A percentile compares a stretch with the other conserved stretches of the same genome.
Conservation (phyloP, 2,888 invertebrate species). For the Drosophila rubida region DNA sequence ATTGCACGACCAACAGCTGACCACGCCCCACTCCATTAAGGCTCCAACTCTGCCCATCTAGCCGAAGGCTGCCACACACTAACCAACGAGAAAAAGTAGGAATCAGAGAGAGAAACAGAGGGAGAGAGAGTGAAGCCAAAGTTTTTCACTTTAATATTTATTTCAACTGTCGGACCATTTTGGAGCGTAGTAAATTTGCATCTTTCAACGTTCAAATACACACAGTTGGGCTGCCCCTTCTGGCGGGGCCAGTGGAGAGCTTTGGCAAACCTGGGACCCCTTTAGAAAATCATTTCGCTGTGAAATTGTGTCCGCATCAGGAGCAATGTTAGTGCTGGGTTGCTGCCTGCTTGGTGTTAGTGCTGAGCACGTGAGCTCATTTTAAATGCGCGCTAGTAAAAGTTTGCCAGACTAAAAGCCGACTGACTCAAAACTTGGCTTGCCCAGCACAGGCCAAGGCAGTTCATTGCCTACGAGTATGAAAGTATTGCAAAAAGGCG, state of each 20-base stretch:
- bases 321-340: slow-evolving; percentile 9
- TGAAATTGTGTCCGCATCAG: slow-evolving; percentile 73
- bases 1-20: slow-evolving; percentile 30
- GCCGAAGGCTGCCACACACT: slow-evolving; percentile 36
- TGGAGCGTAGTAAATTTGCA: slow-evolving; percentile 75
- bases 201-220: slow-evolving; percentile 73
- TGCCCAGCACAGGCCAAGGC: slow-evolving; percentile 28
- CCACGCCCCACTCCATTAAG: slow-evolving; percentile 48
- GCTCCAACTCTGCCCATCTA: not conserved
- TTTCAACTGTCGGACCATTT: slow-evolving; percentile 72
- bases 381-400: slow-evolving; percentile 68
- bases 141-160: slow-evolving; percentile 79
- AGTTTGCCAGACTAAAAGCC: slow-evolving; percentile 44
- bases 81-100: not conserved
- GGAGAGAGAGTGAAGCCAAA: slow-evolving; percentile 18
- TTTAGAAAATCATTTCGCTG: slow-evolving; percentile 75
- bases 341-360: slow-evolving; percentile 11
- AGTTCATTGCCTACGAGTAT: slow-evolving; percentile 27
- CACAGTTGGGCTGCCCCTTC: slow-evolving; percentile 42
- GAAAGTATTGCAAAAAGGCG: slow-evolving; percentile 7
- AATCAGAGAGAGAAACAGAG: not conserved
- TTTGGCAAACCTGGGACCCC: slow-evolving; percentile 38
- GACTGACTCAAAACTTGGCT: slow-evolving; percentile 9
- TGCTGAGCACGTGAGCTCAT: slow-evolving; percentile 66
- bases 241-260: slow-evolving; percentile 35